Base-by-base conservation (phyloP, 2,797 vertebrate genomes). In the Manis javanica region DNA sequence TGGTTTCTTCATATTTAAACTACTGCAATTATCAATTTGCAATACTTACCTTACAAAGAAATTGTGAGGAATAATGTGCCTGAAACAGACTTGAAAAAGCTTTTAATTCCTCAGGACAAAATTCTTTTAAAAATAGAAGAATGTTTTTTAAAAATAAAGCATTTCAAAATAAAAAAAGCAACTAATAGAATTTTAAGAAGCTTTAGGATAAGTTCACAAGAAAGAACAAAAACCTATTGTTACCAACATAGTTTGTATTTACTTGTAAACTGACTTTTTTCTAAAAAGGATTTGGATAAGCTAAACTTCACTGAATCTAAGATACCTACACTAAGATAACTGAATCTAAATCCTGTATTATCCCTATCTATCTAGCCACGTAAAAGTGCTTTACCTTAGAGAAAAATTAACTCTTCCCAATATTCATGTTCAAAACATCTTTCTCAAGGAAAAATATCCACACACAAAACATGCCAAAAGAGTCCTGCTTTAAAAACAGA, bases 361-460 rank as follows among this genome's bases (percentile, higher is more conserved):
- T 78, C 13, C 3, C 37, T 71, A 85, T 84, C 83, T 89, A 87
- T n/a, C 66, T 82, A 89, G 16, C 34, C 68, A 91, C 24, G 64
- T 86, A 84, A 86, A 96, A 90, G 66, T 55, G 19, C 5, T 82
- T 87, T 84, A 90, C 64, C 59, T 90, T 61, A 91, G 77, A 19
- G 83, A 34, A 94, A 88, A 90, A 86, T 31, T 15, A 83, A 94
- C 42, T 63, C 18, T 68, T 84, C 29, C 34, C 31, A 90, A 89
- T 15, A 82, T 85, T 91, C 55, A 69, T 24, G 16, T 57, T 93
- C 23, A 87, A 82, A 34, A 31, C 23, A 79, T 90, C 87, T 92
- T 95, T 95, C 94, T 95, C 83, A 64, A 95, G 71, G 49, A 57
- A 96, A 94, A 93, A 85, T 12, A 46, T 11, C 91, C 49, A 59